These are phyloP conservation scores for Amazona ochrocephala DNA, from an alignment of 2,797 vertebrate species.

Conservation along the genomic window DNA sequence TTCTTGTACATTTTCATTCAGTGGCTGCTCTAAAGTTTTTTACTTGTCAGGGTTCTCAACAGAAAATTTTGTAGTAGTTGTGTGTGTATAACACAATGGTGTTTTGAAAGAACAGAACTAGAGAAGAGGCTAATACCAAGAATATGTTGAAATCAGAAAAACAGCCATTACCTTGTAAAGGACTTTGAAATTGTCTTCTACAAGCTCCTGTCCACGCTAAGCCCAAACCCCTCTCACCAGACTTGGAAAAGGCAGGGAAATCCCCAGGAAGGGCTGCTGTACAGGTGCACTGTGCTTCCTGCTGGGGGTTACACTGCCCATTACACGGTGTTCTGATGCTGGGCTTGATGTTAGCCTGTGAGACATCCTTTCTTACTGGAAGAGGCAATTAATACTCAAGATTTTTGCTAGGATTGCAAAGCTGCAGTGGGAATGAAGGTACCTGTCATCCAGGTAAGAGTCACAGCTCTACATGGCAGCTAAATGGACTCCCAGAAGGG, in stretches of 20 bases:
- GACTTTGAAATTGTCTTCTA: neutral
- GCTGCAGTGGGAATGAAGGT: constrained; percentile 16
- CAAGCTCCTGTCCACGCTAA: neutral
- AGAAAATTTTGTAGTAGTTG: neutral
- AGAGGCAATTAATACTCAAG: neutral
- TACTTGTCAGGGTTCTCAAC: neutral
- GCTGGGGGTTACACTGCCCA: neutral
- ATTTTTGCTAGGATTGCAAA: neutral
- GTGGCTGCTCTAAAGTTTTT: neutral
- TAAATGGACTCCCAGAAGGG: neutral
- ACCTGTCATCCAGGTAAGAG: neutral
- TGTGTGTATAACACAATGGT: neutral
- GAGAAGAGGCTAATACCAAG: neutral
- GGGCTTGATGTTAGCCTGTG: neutral
- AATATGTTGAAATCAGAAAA: neutral
- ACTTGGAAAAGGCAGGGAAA: neutral
- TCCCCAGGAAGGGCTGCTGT: neutral
- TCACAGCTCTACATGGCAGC: neutral
- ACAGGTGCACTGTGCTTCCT: neutral
- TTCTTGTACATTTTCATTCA: neutral
- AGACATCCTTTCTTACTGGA: neutral
- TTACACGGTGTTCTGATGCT: neutral
- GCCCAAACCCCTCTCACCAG: neutral
- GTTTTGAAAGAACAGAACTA: neutral
- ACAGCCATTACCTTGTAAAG: neutral